Evolutionary conservation across 2,113 vertebrate genomes (phyloP).

Genomic region (Nansenia antarctica): DNA sequence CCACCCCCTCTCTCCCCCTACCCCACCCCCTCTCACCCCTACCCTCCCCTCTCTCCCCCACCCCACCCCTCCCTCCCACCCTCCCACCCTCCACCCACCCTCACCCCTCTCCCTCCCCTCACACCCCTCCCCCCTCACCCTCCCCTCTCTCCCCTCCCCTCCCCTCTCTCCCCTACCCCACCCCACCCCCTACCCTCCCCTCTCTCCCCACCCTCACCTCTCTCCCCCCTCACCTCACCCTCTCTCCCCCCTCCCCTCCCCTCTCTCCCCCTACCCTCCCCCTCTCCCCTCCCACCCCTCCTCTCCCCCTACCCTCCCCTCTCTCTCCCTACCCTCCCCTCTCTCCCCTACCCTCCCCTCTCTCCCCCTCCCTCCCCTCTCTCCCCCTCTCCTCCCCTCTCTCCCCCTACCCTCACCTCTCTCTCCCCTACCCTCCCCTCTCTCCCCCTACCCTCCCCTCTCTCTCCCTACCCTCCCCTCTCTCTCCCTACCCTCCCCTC

Average conservation of each 20-base stretch:
- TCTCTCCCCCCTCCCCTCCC: no score
- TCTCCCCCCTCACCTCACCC: not conserved
- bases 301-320: not conserved
- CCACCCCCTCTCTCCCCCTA: not conserved
- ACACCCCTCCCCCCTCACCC: not conserved
- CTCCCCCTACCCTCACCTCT: not conserved
- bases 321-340: constrained; percentile 28
- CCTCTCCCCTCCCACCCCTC: no score
- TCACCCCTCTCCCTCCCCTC: not conserved
- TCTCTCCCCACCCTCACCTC: not conserved
- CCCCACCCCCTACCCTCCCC: not conserved
- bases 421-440: not conserved
- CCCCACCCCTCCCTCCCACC: constrained; percentile 24
- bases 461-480: not conserved
- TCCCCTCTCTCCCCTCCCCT: not conserved
- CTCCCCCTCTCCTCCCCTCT: not conserved
- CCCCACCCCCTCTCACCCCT: not conserved
- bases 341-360: not conserved
- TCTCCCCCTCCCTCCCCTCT: fast-evolving
- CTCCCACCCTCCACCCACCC: no score
- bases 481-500: not conserved
- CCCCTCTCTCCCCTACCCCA: not conserved
- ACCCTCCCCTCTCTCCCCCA: constrained; percentile 1
- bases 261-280: not conserved
- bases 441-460: not conserved